Conservation (phyloP, 2,797 vertebrate genomes). For the Xenops minutus region DNA sequence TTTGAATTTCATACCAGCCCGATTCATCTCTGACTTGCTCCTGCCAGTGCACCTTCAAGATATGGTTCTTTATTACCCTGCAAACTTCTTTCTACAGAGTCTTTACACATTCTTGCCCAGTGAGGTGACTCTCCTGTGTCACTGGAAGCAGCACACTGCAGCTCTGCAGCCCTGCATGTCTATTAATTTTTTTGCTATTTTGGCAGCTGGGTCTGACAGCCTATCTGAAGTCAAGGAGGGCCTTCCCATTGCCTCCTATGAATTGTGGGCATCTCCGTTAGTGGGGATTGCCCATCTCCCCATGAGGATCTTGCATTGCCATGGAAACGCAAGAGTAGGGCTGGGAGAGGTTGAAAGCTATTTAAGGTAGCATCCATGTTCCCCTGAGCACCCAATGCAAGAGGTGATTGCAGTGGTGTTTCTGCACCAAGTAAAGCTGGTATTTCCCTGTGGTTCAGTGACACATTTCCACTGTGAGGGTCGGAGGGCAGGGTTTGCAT, state of each 20-base stretch:
- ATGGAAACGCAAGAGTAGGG: neutral
- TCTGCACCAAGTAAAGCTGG: neutral
- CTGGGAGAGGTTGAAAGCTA: neutral
- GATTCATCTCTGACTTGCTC: neutral
- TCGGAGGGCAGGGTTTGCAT: neutral
- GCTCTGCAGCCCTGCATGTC: neutral
- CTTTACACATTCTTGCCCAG: rapidly evolving
- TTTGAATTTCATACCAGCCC: neutral
- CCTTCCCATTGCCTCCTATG: neutral
- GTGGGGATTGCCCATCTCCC: neutral
- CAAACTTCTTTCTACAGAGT: neutral
- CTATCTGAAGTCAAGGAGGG: neutral
- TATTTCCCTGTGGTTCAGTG: neutral
- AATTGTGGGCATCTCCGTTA: rapidly evolving
- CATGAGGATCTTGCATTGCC: neutral
- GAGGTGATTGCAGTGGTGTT: rapidly evolving
- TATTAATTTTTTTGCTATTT: neutral
- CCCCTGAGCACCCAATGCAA: neutral
- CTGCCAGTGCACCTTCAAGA: neutral
- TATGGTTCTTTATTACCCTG: neutral
- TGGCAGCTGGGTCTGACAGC: neutral
- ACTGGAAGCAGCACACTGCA: neutral
- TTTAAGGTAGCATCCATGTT: neutral
- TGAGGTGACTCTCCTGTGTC: neutral
- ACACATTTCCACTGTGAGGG: neutral